Base-by-base conservation (phyloP, 2,113 vertebrate species). In the Lasiurus borealis region DNA sequence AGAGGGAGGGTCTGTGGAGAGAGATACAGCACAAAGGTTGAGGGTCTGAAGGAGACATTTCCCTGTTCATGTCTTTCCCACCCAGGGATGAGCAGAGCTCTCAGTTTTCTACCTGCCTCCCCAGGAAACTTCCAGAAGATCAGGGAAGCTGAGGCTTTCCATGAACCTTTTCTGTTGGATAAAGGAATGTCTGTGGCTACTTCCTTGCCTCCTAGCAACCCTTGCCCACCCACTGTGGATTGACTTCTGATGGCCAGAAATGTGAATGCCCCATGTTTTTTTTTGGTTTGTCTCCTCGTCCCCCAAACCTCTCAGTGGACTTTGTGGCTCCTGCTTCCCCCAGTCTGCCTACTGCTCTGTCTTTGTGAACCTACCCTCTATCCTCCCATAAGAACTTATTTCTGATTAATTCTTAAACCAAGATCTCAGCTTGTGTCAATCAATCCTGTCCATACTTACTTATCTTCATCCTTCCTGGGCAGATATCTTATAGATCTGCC, bases 1-100 rank as follows among this genome's bases (percentile, higher is more conserved):
- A 19, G 89, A 90, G 8, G 97, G 96, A 54, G 80, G 34, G 12
- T 85, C 97, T 97, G 92, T 40, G 40, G 72, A 77, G 59, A 34
- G 46, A 93, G 0, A 73, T 40, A 40, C 52, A 54, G 19, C 0
- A 0, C 62, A 75, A 48, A 84, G 9, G 10, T 2, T 2, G 21
- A 80, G 52, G 72, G 50, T 23, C 27, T 2, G 59, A 34, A 11
- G 5, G 16, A 1, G 11, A 44, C 1, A 8, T n/a, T 23, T 81
- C 31, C 11, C 9, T 16, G n/a, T 14, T 34, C 36, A 8, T 0
- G 4, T 29, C 31, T 48, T 44, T n/a, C 50, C 27, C 3, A 31
- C 25, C 29, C 34, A 6, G 21, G 5, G 9, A 88, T 86, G n/a
- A 34, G 34, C 54, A 48, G 31, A 77, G 25, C 72, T 62, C 31